These are phyloP conservation scores for Apistogramma diplotaenia DNA, from an alignment of 2,113 vertebrate genomes.

Conservation along the genomic window DNA sequence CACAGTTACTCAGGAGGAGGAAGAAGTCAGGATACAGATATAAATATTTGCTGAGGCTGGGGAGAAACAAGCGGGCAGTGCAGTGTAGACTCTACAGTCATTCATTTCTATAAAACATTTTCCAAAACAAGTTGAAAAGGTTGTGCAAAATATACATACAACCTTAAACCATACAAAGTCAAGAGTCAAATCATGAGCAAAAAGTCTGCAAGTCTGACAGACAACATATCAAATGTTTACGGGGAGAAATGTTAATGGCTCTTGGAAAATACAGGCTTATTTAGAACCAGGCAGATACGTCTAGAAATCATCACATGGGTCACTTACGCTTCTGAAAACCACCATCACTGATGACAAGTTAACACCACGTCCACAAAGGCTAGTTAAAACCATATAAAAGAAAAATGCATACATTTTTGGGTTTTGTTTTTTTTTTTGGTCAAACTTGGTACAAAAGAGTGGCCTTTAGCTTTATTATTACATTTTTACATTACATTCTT, in stretches of 20 bases:
- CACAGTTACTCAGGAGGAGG: not conserved
- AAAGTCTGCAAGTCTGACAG: not conserved
- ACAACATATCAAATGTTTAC: not conserved
- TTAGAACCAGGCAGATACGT: not conserved
- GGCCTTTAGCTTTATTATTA: not conserved
- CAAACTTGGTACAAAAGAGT: not conserved
- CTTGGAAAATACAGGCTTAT: not conserved
- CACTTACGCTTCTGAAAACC: not conserved
- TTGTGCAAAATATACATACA: not conserved
- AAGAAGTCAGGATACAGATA: too few species aligned
- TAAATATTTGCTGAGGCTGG: too few species aligned
- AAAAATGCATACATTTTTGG: not conserved
- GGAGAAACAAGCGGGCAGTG: too few species aligned
- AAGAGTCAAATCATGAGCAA: not conserved
- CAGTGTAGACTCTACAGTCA: too few species aligned
- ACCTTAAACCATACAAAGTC: not conserved
- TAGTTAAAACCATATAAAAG: not conserved
- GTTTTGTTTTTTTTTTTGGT: not conserved
- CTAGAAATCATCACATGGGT: not conserved
- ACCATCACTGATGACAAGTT: not conserved
- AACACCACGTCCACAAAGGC: not conserved
- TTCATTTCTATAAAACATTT: not conserved
- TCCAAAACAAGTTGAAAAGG: accelerated
- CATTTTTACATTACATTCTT: not conserved
- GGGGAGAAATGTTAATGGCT: not conserved